These are phyloP conservation scores for Girardinus metallicus DNA, from an alignment of 2,797 vertebrate species.

Conservation along the genomic window DNA sequence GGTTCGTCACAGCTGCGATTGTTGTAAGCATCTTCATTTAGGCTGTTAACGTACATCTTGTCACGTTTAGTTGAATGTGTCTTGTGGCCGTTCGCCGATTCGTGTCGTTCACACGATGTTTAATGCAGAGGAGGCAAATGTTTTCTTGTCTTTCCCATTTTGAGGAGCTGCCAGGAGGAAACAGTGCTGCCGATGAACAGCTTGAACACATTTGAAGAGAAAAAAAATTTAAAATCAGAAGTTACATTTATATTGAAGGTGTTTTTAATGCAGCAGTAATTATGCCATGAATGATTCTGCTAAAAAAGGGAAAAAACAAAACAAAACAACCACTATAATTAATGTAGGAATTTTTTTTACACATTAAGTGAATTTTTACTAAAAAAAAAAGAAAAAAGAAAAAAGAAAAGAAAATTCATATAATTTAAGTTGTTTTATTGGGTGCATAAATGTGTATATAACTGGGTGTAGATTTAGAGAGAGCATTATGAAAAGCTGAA, in stretches of 20 bases:
- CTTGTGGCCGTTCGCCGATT: background rate
- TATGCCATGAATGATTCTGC: background rate
- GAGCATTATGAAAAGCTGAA: background rate
- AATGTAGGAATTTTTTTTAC: background rate
- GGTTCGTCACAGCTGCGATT: background rate
- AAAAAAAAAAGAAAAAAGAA: background rate
- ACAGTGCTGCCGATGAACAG: background rate
- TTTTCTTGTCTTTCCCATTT: slow-evolving; percentile 3
- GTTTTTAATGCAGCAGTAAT: background rate
- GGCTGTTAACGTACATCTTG: too few relatives aligned
- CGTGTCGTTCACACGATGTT: too few relatives aligned
- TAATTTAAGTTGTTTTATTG: background rate
- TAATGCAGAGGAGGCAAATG: background rate
- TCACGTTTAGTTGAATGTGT: background rate
- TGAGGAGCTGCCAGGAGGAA: background rate
- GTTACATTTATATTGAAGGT: background rate
- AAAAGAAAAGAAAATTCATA: background rate
- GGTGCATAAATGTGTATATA: background rate
- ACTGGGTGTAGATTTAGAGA: too few relatives aligned
- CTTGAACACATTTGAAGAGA: background rate
- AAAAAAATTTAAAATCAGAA: background rate
- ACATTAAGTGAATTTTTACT: background rate
- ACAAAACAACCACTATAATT: too few relatives aligned
- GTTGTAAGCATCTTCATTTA: background rate
- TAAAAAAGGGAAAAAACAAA: too few relatives aligned